A percentile compares a stretch with the other conserved stretches of the same genome.
Evolutionary conservation across 2,888 invertebrate genomes (phyloP).

Genomic region (Andrena chrysosceles): DNA sequence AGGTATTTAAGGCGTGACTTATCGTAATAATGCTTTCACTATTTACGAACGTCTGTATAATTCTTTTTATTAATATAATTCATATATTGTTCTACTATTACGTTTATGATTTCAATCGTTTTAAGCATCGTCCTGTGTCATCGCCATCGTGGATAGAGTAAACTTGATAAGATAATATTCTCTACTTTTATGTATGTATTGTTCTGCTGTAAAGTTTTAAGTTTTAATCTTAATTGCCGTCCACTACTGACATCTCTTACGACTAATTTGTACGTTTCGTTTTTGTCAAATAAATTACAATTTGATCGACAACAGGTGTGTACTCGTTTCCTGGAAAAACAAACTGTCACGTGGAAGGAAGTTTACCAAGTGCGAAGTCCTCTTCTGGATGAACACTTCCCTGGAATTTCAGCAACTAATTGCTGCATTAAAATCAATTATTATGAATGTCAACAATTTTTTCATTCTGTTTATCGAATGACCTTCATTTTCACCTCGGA

Average conservation of each 20-base stretch:
- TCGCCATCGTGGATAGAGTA: slow-evolving; percentile 27
- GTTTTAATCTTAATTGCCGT: slow-evolving; percentile 68
- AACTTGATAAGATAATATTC: slow-evolving; percentile 6
- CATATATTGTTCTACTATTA: slow-evolving; percentile 4
- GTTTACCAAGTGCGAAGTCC: neutral
- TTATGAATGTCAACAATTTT: neutral
- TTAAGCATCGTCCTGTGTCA: slow-evolving; percentile 20
- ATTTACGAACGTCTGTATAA: slow-evolving; percentile 26
- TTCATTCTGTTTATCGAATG: neutral
- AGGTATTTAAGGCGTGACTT: slow-evolving; percentile 25
- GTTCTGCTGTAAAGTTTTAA: slow-evolving; percentile 33
- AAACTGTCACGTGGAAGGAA: neutral
- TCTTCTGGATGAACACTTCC: neutral
- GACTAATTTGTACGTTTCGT: slow-evolving; percentile 70
- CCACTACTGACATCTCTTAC: slow-evolving; percentile 70
- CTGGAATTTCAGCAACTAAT: neutral
- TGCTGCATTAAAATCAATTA: neutral
- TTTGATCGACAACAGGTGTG: slow-evolving; percentile 3
- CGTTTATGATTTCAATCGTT: slow-evolving; percentile 34
- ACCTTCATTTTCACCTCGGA: neutral
- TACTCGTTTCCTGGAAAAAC: neutral
- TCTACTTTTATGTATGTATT: slow-evolving; percentile 13
- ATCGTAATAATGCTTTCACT: slow-evolving; percentile 18
- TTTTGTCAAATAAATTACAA: slow-evolving; percentile 51
- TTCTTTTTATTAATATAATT: slow-evolving; percentile 20